Evolutionary conservation across 2,888 invertebrate genomes (phyloP).

Genomic region (Pheosia gnoma): DNA sequence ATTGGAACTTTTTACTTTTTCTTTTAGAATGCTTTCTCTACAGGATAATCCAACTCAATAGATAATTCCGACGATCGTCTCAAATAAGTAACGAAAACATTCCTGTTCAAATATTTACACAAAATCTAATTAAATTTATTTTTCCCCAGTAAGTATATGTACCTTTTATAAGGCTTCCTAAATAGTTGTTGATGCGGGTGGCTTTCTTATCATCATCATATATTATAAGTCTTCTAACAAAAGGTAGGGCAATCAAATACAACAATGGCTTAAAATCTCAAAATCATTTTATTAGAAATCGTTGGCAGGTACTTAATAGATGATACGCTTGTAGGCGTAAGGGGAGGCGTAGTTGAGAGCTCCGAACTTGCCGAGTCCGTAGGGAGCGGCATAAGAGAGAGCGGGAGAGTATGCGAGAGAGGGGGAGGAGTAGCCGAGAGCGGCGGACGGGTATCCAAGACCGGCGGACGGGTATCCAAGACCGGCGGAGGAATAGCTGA

Average conservation of each 20-base stretch:
- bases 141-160: not conserved
- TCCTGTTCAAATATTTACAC: not conserved
- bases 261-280: constrained; percentile 9
- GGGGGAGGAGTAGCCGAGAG: constrained; percentile 31
- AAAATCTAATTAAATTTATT: not conserved
- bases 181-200: too few relatives aligned
- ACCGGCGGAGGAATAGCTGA: constrained; percentile 27
- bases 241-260: constrained; percentile 9
- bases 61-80: not conserved
- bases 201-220: not conserved
- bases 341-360: constrained; percentile 31
- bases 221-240: not conserved
- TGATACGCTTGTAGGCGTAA: constrained; percentile 34
- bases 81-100: not conserved
- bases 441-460: constrained; percentile 28
- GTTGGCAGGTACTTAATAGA: constrained; percentile 24
- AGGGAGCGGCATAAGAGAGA: constrained; percentile 15
- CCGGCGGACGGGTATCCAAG: constrained; percentile 13
- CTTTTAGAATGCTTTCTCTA: not conserved
- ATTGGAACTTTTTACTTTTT: not conserved
- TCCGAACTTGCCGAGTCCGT: constrained; percentile 20
- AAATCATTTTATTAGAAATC: constrained; percentile 35
- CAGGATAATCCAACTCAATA: not conserved
- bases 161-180: too few relatives aligned
- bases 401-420: constrained; percentile 12